Conservation (phyloP, 2,113 vertebrate species). For the Poecilia latipinna region DNA sequence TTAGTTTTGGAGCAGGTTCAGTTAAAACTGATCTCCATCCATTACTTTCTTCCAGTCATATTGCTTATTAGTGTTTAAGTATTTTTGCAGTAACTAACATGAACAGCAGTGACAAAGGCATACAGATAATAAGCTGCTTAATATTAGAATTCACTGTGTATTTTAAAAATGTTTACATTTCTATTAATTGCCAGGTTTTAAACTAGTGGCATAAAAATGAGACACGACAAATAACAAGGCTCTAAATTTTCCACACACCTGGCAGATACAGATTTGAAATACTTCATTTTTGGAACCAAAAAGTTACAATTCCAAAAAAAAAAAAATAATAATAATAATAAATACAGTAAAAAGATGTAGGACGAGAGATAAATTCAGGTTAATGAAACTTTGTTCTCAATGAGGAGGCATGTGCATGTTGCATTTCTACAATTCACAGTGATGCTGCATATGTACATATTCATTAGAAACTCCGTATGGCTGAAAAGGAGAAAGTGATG, state of each 20-base stretch:
- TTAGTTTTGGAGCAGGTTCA: background rate
- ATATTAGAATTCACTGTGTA: background rate
- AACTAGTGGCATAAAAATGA: no score
- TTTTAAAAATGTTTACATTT: no score
- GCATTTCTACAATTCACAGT: background rate
- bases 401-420: background rate
- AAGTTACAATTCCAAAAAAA: no score
- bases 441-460: background rate
- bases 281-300: no score
- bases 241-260: no score
- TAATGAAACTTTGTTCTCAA: background rate
- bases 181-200: no score
- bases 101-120: slow-evolving; percentile 4
- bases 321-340: no score
- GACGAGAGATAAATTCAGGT: background rate
- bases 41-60: slow-evolving; percentile 16
- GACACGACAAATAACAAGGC: no score
- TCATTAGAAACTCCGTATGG: background rate
- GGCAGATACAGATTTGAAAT: no score
- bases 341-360: background rate
- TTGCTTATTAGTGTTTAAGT: slow-evolving; percentile 17
- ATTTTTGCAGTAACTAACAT: slow-evolving; percentile 3
- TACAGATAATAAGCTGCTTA: slow-evolving; percentile 4
- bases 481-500: background rate
- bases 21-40: slow-evolving; percentile 18